These are phyloP conservation scores for Tupaia chinensis DNA, from an alignment of 2,113 vertebrate species.

Conservation along the genomic window DNA sequence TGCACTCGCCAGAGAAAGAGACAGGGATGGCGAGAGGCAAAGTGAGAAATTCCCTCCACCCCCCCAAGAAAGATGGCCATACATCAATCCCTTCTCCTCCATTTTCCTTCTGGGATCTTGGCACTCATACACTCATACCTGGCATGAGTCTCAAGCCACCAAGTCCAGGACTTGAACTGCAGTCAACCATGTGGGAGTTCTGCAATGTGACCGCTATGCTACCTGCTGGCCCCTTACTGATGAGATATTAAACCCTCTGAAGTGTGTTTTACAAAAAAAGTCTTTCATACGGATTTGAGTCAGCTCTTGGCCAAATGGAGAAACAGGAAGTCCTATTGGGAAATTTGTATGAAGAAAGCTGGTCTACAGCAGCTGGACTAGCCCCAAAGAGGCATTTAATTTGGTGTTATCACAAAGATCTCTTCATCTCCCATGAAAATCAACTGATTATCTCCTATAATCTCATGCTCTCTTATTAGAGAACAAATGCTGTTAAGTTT, in stretches of 20 bases:
- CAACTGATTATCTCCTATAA: not conserved
- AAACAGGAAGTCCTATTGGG: not conserved
- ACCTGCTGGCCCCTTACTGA: not conserved
- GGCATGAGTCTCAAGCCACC: too few relatives aligned
- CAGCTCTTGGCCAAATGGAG: constrained; percentile 13
- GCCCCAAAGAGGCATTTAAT: not conserved
- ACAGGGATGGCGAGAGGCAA: too few relatives aligned
- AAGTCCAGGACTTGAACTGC: too few relatives aligned
- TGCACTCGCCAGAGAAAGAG: too few relatives aligned
- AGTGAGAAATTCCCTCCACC: too few relatives aligned
- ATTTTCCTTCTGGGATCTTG: too few relatives aligned
- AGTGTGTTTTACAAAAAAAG: not conserved
- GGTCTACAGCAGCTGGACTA: not conserved
- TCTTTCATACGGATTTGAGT: not conserved
- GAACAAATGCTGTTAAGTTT: not conserved
- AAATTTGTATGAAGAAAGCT: not conserved
- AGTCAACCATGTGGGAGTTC: too few relatives aligned
- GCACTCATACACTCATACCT: too few relatives aligned
- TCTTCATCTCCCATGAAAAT: not conserved
- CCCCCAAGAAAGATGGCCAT: too few relatives aligned
- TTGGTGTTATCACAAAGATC: not conserved
- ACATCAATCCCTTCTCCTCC: too few relatives aligned
- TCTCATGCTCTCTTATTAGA: not conserved
- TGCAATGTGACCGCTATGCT: too few relatives aligned
- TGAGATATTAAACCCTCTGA: not conserved